phyloP scores from a whole-genome alignment of 2,888 invertebrate genomes.

The Meganola albula region DNA sequence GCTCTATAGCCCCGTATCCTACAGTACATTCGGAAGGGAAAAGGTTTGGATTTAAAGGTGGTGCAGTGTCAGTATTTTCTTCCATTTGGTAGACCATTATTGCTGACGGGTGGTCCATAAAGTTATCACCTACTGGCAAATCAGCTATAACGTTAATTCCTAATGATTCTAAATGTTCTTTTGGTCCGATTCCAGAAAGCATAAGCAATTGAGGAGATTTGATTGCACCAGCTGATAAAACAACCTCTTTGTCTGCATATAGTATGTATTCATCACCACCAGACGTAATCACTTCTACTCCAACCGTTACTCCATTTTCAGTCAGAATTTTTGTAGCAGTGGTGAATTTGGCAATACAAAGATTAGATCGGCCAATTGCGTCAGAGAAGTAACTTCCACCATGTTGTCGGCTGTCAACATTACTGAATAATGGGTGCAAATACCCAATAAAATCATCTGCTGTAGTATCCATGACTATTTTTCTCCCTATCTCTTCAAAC shows the following conservation, averaged over 20 bases:
- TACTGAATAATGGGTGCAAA: slow-evolving; percentile 3
- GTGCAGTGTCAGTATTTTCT: background rate
- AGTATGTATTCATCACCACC: slow-evolving; percentile 2
- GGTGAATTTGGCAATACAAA: slow-evolving; percentile 7
- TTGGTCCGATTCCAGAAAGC: slow-evolving; percentile 17
- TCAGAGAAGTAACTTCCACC: slow-evolving; percentile 2
- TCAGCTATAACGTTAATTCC: slow-evolving; percentile 13
- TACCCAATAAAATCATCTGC: slow-evolving; percentile 3
- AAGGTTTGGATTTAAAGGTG: slow-evolving; percentile 14
- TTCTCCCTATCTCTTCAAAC: slow-evolving; percentile 8
- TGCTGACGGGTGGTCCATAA: slow-evolving; percentile 8
- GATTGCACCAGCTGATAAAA: slow-evolving; percentile 10
- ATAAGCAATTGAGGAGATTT: slow-evolving; percentile 13
- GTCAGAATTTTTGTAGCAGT: slow-evolving; percentile 13
- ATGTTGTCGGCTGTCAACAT: slow-evolving; percentile 4
- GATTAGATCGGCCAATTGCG: background rate
- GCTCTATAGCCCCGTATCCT: slow-evolving; percentile 24
- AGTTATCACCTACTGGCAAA: slow-evolving; percentile 18
- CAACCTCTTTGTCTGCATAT: slow-evolving; percentile 14
- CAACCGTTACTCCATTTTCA: slow-evolving; percentile 5
- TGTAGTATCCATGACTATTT: slow-evolving; percentile 3
- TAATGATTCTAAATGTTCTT: slow-evolving; percentile 8
- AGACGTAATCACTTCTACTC: slow-evolving; percentile 12
- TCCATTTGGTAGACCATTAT: slow-evolving; percentile 10
- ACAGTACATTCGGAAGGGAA: slow-evolving; percentile 21